Evolutionary conservation across 2,113 vertebrate genomes (phyloP).

Genomic region (Ascaphus truei): DNA sequence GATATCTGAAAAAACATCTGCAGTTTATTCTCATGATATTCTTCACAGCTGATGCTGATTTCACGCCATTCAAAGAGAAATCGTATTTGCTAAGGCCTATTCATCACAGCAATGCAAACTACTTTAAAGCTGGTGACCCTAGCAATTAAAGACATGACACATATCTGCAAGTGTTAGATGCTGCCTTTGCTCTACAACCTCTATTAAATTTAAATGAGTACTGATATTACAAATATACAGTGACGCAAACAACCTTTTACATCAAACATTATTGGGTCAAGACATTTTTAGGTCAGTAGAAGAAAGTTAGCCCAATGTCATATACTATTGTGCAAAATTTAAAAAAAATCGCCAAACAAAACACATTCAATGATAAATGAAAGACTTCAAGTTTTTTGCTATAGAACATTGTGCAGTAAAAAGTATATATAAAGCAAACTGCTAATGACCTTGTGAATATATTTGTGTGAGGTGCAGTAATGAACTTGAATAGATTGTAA

Average conservation of each 20-base stretch:
- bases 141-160: conserved; percentile 14
- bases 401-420: too few relatives aligned
- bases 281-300: too few relatives aligned
- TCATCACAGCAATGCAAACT: conserved; percentile 19
- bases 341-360: too few relatives aligned
- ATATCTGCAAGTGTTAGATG: background rate
- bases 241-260: background rate
- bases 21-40: background rate
- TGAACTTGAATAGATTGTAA: too few relatives aligned
- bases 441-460: too few relatives aligned
- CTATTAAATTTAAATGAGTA: background rate
- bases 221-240: conserved; percentile 1
- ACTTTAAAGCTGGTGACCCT: conserved; percentile 43
- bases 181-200: background rate
- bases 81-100: conserved; percentile 17
- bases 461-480: too few relatives aligned
- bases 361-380: too few relatives aligned
- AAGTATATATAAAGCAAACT: too few relatives aligned
- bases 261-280: background rate
- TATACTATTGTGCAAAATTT: too few relatives aligned
- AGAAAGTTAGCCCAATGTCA: too few relatives aligned
- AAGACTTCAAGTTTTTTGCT: too few relatives aligned
- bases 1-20: background rate
- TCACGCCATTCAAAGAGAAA: conserved; percentile 13
- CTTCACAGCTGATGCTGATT: conserved; percentile 15